Evolutionary conservation across 2,113 vertebrate species (phyloP).

Genomic region (Nematolebias whitei): DNA sequence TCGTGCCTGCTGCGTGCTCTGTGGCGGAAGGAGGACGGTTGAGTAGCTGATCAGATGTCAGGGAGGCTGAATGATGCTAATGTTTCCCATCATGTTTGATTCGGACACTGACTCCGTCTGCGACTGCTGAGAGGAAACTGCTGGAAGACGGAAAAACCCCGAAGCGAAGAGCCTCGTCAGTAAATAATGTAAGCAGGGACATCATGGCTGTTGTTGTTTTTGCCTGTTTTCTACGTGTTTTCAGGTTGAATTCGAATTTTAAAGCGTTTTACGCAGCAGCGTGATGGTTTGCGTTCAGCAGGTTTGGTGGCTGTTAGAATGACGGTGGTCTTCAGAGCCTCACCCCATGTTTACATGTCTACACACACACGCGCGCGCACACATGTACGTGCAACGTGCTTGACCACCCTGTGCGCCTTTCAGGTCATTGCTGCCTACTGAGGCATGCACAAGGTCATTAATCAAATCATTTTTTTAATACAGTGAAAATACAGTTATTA

Average conservation of each 20-base stretch:
- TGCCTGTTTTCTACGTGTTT: too few species aligned
- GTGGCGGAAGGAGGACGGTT: slow-evolving; percentile 43
- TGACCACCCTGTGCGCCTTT: neutral
- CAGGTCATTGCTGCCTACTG: neutral
- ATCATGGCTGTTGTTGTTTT: neutral
- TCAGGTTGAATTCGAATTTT: too few species aligned
- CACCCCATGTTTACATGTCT: slow-evolving; percentile 66
- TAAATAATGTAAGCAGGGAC: slow-evolving; percentile 63
- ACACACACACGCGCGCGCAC: slow-evolving; percentile 13
- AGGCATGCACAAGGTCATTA: neutral
- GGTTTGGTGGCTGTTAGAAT: slow-evolving; percentile 14
- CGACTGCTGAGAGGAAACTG: neutral
- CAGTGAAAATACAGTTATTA: neutral
- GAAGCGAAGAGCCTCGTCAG: slow-evolving; percentile 15
- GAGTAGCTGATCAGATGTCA: slow-evolving; percentile 15
- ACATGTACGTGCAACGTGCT: neutral
- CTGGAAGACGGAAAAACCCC: slow-evolving; percentile 34
- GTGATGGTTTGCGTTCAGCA: neutral
- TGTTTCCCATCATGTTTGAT: neutral
- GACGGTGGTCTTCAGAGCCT: too few species aligned
- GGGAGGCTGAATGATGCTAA: neutral
- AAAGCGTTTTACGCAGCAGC: too few species aligned
- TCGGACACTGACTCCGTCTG: neutral
- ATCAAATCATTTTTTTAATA: too few species aligned
- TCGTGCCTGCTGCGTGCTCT: neutral